Conservation (phyloP, 2,888 invertebrate species). For the Ditylenchus weischeri region DNA sequence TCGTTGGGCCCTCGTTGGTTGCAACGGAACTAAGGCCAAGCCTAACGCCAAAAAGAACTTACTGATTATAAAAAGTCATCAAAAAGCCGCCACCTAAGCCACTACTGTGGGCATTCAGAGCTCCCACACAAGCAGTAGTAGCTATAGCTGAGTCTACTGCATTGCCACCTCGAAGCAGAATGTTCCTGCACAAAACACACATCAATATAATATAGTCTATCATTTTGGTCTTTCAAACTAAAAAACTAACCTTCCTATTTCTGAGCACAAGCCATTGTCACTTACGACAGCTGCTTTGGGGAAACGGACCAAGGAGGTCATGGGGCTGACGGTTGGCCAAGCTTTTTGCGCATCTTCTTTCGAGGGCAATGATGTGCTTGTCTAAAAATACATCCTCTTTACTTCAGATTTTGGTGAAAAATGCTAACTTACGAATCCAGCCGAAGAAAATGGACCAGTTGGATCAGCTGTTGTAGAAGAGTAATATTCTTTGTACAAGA, state of each 20-base stretch:
- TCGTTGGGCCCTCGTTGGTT: no score
- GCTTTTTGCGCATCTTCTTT: neutral
- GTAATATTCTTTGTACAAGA: constrained; percentile 5
- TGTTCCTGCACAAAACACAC: constrained; percentile 63
- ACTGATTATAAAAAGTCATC: constrained; percentile 26
- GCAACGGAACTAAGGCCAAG: no score
- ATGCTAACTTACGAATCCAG: no score
- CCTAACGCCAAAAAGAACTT: neutral
- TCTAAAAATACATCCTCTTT: no score
- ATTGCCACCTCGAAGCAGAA: constrained; percentile 67
- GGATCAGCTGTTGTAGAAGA: neutral
- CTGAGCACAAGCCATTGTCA: constrained; percentile 58
- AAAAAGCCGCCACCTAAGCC: constrained; percentile 84
- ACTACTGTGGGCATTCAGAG: constrained; percentile 79
- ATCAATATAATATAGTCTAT: no score
- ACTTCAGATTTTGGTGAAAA: no score
- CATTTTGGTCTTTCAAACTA: no score
- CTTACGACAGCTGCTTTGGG: constrained; percentile 59
- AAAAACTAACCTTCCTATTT: constrained; percentile 52
- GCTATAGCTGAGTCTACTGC: constrained; percentile 80
- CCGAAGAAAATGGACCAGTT: no score
- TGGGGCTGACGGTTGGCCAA: constrained; percentile 43
- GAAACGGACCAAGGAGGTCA: constrained; percentile 20
- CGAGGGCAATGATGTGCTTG: constrained; percentile 1
- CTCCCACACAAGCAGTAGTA: constrained; percentile 46